Conservation (phyloP, 1,140 invertebrate species). For the Rhopalosiphum maidis region DNA sequence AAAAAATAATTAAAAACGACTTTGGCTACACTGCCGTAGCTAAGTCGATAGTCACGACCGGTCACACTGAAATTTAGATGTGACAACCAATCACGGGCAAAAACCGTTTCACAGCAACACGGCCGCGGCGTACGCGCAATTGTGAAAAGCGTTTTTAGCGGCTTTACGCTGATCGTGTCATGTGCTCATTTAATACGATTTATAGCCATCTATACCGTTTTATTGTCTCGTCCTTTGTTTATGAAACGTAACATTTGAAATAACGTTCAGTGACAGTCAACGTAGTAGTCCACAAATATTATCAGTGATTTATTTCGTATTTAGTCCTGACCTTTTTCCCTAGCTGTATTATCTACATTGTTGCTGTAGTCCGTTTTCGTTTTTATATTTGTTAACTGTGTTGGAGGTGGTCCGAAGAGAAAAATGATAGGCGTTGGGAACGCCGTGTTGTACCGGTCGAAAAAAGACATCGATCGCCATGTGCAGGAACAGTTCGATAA, state of each 20-base stretch:
- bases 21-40: not conserved
- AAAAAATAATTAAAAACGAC: not conserved
- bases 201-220: not conserved
- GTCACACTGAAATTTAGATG: not conserved
- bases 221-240: not conserved
- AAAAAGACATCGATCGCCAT: slow-evolving; percentile 67
- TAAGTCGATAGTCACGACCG: not conserved
- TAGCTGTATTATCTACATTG: not conserved
- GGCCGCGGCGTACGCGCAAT: not conserved
- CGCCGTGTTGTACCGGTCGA: slow-evolving; percentile 61
- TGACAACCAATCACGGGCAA: not conserved
- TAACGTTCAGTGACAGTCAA: not conserved
- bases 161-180: not conserved
- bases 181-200: not conserved
- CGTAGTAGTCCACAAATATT: not conserved
- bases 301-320: not conserved
- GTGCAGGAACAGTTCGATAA: slow-evolving; percentile 65
- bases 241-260: not conserved
- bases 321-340: too few relatives aligned
- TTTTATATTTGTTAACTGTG: not conserved
- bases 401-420: not conserved
- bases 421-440: slow-evolving; percentile 38
- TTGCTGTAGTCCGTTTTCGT: not conserved
- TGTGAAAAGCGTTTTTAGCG: slow-evolving; percentile 20
- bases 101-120: slow-evolving; percentile 24